Percentiles rank a stretch among this genome's conserved stretches.
Conservation (phyloP, 2,113 vertebrate genomes). For the Dissostichus mawsoni region DNA sequence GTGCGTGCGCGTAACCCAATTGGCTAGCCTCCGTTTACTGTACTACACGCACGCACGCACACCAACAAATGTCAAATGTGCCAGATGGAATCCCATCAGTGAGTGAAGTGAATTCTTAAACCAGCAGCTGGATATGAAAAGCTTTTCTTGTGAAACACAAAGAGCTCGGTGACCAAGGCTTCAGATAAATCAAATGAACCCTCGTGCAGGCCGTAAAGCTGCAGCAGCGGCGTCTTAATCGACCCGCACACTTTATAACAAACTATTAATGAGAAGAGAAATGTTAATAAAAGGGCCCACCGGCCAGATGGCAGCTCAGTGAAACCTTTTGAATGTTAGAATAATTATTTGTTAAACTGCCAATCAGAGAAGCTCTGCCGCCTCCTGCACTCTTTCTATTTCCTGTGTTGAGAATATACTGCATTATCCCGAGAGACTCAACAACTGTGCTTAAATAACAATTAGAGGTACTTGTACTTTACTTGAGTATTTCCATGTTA, state of each 20-base stretch:
- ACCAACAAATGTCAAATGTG: constrained; percentile 48
- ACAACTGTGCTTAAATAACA: too few species aligned
- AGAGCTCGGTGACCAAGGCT: background rate
- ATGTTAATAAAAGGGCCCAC: constrained; percentile 53
- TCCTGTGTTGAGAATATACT: too few species aligned
- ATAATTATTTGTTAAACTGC: constrained; percentile 22
- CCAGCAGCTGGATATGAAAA: constrained; percentile 34
- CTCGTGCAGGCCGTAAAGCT: constrained; percentile 41
- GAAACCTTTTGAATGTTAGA: constrained; percentile 38
- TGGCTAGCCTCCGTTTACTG: too few species aligned
- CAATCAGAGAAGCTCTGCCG: background rate
- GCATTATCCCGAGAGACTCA: too few species aligned
- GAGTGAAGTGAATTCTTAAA: constrained; percentile 64
- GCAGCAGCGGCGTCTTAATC: constrained; percentile 36
- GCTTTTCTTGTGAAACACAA: background rate
- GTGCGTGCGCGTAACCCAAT: too few species aligned
- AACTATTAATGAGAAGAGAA: constrained; percentile 42
- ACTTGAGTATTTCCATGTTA: too few species aligned
- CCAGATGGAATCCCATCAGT: constrained; percentile 67
- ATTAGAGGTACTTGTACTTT: too few species aligned
- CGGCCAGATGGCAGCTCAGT: constrained; percentile 53
- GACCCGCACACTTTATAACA: constrained; percentile 24
- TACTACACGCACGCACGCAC: too few species aligned
- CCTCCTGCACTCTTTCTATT: too few species aligned
- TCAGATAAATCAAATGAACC: too few species aligned